phyloP scores from a whole-genome alignment of 2,113 vertebrate species.

The Martes martes region DNA sequence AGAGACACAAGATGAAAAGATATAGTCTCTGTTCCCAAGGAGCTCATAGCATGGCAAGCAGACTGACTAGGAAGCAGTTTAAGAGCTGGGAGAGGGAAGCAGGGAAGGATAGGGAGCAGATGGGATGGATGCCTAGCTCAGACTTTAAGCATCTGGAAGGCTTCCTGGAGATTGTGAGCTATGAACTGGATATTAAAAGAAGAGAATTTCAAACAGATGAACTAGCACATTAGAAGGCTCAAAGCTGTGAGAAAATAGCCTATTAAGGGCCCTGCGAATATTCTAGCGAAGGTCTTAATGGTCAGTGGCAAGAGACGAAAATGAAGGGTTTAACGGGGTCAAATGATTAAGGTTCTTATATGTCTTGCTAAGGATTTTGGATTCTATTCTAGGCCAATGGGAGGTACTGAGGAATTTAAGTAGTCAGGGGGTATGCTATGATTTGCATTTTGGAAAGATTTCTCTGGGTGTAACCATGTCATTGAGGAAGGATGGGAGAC shows the following conservation, averaged over 20 bases:
- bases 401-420: not conserved
- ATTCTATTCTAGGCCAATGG: not conserved
- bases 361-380: not conserved
- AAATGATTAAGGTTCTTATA: not conserved
- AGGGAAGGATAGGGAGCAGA: not conserved
- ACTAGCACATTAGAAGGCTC: not conserved
- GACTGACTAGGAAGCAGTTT: not conserved
- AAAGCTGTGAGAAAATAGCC: not conserved
- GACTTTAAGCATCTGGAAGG: not conserved
- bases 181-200: not conserved
- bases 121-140: not conserved
- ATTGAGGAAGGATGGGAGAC: not conserved
- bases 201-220: not conserved
- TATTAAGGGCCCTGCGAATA: not conserved
- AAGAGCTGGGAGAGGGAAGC: not conserved
- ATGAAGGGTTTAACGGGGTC: not conserved
- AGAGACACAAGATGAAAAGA: not conserved
- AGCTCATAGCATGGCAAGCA: not conserved
- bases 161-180: not conserved
- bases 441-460: constrained; percentile 27
- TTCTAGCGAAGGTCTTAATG: not conserved
- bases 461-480: not conserved
- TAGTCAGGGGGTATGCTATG: not conserved
- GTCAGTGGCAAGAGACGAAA: not conserved
- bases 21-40: not conserved